Base-by-base conservation (phyloP, 92 coral and sea anemone genomes). In the Phenganax marumi region DNA sequence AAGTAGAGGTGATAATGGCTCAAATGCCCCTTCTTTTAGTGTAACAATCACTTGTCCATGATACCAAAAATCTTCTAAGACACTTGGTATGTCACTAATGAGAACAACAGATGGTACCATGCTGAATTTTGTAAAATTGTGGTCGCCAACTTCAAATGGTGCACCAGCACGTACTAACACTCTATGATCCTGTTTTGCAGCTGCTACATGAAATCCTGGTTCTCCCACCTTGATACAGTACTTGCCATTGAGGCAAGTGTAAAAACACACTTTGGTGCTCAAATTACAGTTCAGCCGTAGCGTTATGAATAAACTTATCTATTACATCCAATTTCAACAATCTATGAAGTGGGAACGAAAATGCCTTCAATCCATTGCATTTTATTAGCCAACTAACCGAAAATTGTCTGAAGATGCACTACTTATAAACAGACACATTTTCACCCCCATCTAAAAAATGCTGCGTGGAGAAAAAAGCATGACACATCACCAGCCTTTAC, bases 131-230 rank as follows among this genome's bases (percentile, higher is more conserved):
- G 80, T 83, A 76, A 83, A 83, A 68, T 72, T 72, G 24, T 71
- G 86, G 58, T 83, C 86, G 14, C 65, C 80, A 12, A 83, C 86
- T 47, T 72, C 85, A 72, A 83, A 68, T 51, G 50, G 53, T 66
- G 73, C 52, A 18, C 69, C 70, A 6, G 48, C 23, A 33, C 72
- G 69, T 16, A 71, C 70, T 53, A 82, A 49, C 33, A 82, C 86
- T 18, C 43, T 16, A 48, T 58, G 56, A 63, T 79, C 80, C 9
- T 77, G 60, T 24, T 81, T 77, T 12, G 69, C 85, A 10, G 85
- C 85, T 0, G 77, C 85, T n/a, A 81, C 85, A 13, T 77, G 85
- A 25, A 43, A 68, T 12, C 65, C 50, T 1, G 85, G 85, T 47
- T 81, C 85, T 8, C 85, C 79, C 9, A 83, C 55, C 25, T 83